phyloP scores from a whole-genome alignment of 2,113 vertebrate species.

The Myrmophylax atrothorax region DNA sequence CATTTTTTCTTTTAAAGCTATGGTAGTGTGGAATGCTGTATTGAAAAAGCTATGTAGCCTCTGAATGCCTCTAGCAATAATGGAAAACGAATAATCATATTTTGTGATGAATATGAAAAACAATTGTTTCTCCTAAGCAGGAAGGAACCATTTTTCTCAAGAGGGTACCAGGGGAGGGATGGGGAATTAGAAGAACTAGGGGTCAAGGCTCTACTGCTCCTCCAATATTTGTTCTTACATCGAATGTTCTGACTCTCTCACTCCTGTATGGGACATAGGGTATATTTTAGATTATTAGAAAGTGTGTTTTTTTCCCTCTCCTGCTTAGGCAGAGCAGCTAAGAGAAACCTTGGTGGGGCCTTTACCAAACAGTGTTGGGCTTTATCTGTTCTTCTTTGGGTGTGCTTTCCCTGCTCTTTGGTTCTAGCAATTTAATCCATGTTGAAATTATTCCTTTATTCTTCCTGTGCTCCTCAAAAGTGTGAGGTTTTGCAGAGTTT shows the following conservation, averaged over 20 bases:
- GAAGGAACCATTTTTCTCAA: slow-evolving; percentile 34
- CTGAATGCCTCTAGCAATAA: slow-evolving; percentile 61
- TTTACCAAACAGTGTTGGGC: not conserved
- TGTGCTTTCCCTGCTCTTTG: not conserved
- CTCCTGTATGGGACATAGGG: not conserved
- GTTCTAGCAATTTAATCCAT: not conserved
- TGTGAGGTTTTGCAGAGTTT: not conserved
- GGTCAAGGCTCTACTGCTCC: not conserved
- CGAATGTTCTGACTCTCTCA: not conserved
- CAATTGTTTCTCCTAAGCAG: slow-evolving; percentile 50
- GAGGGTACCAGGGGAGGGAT: not conserved
- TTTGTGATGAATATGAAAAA: slow-evolving; percentile 61
- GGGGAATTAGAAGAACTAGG: not conserved
- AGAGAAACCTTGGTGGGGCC: not conserved
- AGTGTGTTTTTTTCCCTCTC: fast-evolving
- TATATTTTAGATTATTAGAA: not conserved
- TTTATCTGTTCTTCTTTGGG: not conserved
- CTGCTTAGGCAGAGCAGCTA: not conserved
- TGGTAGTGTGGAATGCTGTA: slow-evolving; percentile 59
- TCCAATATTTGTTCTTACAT: not conserved
- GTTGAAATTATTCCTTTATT: not conserved
- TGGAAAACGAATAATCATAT: slow-evolving; percentile 67
- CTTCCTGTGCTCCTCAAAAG: not conserved
- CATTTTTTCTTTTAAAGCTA: slow-evolving; percentile 63
- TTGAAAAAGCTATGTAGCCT: slow-evolving; percentile 54